Percentiles rank a stretch among this genome's conserved stretches.
phyloP scores from a whole-genome alignment of 1,140 invertebrate genomes.

The Holotrichia oblita region DNA sequence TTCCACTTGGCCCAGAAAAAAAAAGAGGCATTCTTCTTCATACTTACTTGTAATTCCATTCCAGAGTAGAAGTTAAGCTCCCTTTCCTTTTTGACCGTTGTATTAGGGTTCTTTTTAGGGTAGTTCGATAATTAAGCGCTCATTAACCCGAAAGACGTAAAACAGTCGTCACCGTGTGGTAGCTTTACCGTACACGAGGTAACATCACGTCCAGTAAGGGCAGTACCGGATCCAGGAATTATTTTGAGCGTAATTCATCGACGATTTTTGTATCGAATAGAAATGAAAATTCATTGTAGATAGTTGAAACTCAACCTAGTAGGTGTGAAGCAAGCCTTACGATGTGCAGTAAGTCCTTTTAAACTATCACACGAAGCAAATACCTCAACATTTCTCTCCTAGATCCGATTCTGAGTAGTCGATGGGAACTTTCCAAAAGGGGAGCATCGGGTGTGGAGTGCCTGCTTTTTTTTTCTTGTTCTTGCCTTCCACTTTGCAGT shows the following conservation, averaged over 20 bases:
- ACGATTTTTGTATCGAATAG: too few species aligned
- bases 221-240: neutral
- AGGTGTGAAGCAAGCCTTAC: too few species aligned
- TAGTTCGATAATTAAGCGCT: neutral
- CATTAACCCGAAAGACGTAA: constrained; percentile 10
- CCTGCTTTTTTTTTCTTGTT: neutral
- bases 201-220: neutral
- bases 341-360: too few species aligned
- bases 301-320: neutral
- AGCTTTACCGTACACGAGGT: neutral
- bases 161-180: neutral
- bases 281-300: neutral
- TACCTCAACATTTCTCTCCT: too few species aligned
- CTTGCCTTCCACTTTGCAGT: constrained; percentile 5
- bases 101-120: neutral
- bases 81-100: neutral
- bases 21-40: neutral
- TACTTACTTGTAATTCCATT: neutral
- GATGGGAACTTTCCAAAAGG: neutral
- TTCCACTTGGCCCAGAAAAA: neutral
- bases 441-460: neutral
- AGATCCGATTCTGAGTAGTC: neutral
- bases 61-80: neutral
- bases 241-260: too few species aligned
- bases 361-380: too few species aligned